A percentile compares a stretch with the other conserved stretches of the same genome.
Conservation (phyloP, 92 coral and sea anemone genomes). For the Parazoanthus swiftii region DNA sequence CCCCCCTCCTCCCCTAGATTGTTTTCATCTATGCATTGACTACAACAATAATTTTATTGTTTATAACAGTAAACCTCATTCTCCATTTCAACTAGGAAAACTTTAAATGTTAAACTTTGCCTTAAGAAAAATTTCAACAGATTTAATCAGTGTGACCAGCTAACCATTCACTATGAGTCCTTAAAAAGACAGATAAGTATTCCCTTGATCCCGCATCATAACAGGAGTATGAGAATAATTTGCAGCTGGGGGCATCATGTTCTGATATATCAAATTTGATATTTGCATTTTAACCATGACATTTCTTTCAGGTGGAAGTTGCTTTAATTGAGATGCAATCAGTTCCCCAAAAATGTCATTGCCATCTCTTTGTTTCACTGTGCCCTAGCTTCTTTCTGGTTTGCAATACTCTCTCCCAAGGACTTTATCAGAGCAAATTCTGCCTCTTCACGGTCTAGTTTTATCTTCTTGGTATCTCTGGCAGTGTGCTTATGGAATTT, state of each 20-base stretch:
- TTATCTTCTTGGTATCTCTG: slow-evolving; percentile 45
- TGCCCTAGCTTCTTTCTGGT: slow-evolving; percentile 26
- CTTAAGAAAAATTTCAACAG: slow-evolving; percentile 9
- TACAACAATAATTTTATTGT: slow-evolving; percentile 15
- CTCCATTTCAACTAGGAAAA: slow-evolving; percentile 26
- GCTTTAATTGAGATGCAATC: slow-evolving; percentile 48
- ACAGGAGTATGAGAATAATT: slow-evolving; percentile 38
- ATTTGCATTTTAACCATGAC: slow-evolving; percentile 59
- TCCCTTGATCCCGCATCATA: slow-evolving; percentile 41
- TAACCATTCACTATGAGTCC: slow-evolving; percentile 11
- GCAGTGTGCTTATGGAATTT: slow-evolving; percentile 47
- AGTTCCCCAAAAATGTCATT: slow-evolving; percentile 51
- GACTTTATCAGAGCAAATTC: slow-evolving; percentile 53
- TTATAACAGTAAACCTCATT: slow-evolving; percentile 24
- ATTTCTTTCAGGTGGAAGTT: slow-evolving; percentile 40
- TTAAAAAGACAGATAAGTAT: slow-evolving; percentile 21
- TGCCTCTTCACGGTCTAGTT: slow-evolving; percentile 54
- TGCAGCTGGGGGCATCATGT: slow-evolving; percentile 45
- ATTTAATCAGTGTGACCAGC: slow-evolving; percentile 17
- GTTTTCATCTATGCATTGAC: slow-evolving; percentile 7
- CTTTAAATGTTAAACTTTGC: background rate
- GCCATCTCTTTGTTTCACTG: slow-evolving; percentile 52
- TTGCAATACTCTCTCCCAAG: slow-evolving; percentile 43
- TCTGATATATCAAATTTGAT: slow-evolving; percentile 49
- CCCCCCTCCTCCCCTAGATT: slow-evolving; percentile 16